Percentiles rank a stretch among this genome's conserved stretches.
These are phyloP conservation scores for Mnemiopsis leidyi DNA, from an alignment of 37 sponge, comb jelly and placozoan species.

Conservation along the genomic window DNA sequence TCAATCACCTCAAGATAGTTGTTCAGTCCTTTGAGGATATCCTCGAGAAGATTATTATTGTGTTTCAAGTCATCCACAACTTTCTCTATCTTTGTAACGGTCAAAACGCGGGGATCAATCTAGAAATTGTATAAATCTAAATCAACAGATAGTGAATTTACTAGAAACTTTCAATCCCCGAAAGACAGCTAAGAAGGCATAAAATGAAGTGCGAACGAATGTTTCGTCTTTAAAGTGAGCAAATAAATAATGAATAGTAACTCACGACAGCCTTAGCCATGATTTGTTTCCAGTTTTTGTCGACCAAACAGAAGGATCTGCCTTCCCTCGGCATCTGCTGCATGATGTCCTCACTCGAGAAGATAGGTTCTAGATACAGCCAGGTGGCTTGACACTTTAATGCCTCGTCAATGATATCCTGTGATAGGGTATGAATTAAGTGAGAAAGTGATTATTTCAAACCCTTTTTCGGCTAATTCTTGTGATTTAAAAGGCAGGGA, in stretches of 20 bases:
- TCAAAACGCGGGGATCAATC: conserved; percentile 82
- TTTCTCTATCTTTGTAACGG: conserved; percentile 78
- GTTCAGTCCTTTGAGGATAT: conserved; percentile 68
- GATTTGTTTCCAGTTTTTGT: conserved; percentile 83
- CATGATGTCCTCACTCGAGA: conserved; percentile 95
- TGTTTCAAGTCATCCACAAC: conserved; percentile 76
- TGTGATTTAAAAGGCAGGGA: no score
- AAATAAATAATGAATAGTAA: neutral
- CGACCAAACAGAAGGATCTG: conserved; percentile 92
- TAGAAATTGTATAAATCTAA: neutral
- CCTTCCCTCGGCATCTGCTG: conserved; percentile 99
- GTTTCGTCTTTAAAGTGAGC: no score
- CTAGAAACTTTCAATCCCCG: neutral
- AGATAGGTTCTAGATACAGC: conserved; percentile 98
- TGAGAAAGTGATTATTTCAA: no score
- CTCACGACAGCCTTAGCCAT: conserved; percentile 82
- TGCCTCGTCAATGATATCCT: conserved; percentile 95
- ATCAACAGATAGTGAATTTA: neutral
- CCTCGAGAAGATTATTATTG: conserved; percentile 66
- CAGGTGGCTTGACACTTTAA: conserved; percentile 92
- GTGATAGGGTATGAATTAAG: conserved; percentile 72
- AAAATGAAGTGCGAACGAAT: no score
- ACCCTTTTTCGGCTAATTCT: no score
- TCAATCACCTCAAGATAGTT: conserved; percentile 67
- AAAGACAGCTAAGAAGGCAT: no score